These are phyloP conservation scores for Falcunculus frontatus DNA, from an alignment of 2,113 vertebrate species.

Conservation along the genomic window DNA sequence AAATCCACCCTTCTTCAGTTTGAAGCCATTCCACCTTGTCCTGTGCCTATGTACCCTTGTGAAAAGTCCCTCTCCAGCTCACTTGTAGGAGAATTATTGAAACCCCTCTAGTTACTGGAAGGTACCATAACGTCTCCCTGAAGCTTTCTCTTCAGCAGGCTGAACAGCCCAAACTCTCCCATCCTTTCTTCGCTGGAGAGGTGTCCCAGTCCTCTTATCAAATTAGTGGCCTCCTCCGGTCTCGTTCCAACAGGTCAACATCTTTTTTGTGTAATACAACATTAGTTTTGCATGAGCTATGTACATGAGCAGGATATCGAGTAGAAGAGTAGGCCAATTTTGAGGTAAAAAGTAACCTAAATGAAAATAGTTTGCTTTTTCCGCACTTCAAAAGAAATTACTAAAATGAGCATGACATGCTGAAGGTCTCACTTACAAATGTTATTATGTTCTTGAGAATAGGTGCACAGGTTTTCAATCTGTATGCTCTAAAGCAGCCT, in stretches of 20 bases:
- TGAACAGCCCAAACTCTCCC: background rate
- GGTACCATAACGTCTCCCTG: background rate
- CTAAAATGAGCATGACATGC: background rate
- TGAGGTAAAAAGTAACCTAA: background rate
- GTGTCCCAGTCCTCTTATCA: background rate
- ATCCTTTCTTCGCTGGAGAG: rapidly evolving
- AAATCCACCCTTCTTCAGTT: background rate
- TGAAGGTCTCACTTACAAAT: background rate
- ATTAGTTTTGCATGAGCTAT: background rate
- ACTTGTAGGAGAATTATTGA: background rate
- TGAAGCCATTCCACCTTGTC: background rate
- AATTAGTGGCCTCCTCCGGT: background rate
- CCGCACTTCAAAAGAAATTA: constrained; percentile 1
- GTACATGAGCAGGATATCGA: background rate
- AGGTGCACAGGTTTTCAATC: background rate
- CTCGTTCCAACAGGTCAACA: rapidly evolving
- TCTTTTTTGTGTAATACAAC: background rate
- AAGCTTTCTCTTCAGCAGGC: background rate
- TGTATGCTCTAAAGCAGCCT: background rate
- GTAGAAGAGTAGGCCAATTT: background rate
- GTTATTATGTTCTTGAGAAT: constrained; percentile 8
- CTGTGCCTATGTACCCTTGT: too few relatives aligned
- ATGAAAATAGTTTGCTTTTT: background rate
- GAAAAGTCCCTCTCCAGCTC: background rate
- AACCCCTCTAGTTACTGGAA: background rate